Evolutionary conservation across 2,113 vertebrate species (phyloP).

Genomic region (Nicator chloris): DNA sequence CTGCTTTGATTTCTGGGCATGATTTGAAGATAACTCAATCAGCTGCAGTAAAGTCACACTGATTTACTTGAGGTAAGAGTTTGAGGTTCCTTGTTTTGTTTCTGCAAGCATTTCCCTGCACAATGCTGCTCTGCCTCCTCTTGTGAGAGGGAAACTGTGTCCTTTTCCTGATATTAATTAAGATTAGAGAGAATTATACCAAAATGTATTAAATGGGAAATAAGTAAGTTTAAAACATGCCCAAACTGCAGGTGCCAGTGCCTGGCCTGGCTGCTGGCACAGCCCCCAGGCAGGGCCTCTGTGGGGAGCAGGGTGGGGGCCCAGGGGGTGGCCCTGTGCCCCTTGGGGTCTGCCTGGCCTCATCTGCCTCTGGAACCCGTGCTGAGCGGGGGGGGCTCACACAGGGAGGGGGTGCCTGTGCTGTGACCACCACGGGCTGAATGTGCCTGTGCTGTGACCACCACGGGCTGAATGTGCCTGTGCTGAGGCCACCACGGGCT

Average conservation of each 20-base stretch:
- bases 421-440: no score
- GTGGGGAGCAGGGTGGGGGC: no score
- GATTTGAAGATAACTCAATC: neutral
- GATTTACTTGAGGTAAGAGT: neutral
- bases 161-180: slow-evolving; percentile 13
- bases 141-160: neutral
- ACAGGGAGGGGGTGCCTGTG: no score
- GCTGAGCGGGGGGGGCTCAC: fast-evolving
- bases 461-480: fast-evolving
- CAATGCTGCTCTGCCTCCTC: neutral
- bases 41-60: neutral
- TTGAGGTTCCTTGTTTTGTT: slow-evolving; percentile 14
- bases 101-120: neutral
- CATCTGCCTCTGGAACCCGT: fast-evolving
- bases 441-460: neutral
- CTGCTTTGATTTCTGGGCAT: neutral
- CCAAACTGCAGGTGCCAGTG: neutral
- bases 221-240: neutral
- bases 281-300: neutral
- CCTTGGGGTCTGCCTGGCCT: neutral
- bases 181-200: neutral
- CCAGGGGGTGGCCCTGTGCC: no score
- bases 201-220: neutral
- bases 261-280: neutral
- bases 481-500: no score